Base-by-base conservation (phyloP, 2,888 invertebrate species). In the Anarsia innoxiella region DNA sequence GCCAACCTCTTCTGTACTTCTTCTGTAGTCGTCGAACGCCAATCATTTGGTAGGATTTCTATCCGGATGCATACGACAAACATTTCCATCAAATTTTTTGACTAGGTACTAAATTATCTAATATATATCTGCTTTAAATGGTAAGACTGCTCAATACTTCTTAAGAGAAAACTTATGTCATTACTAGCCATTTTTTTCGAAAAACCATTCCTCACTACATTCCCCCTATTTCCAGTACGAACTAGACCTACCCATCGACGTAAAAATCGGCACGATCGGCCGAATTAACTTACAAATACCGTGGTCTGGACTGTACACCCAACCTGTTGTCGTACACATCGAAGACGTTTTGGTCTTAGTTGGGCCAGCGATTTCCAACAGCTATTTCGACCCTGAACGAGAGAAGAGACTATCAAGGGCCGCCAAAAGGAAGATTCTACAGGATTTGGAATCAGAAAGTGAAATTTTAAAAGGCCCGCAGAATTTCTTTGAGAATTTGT, bases 201-300 rank as follows among this genome's bases (percentile, higher is more conserved):
- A n/a, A n/a, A n/a, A n/a, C n/a, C n/a, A n/a, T n/a, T n/a, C n/a
- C n/a, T n/a, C n/a, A n/a, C n/a, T n/a, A n/a, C n/a, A n/a, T n/a
- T n/a, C n/a, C n/a, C n/a, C n/a, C n/a, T n/a, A 3, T 49, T 88
- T 87, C 23, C 84, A 94, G 94, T 92, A 91, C 55, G 93, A 93
- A 68, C 79, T 94, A 23, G 90, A 93, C 56, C 77, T 94, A 31
- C 94, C 94, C 0, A 90, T 94, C 46, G 92, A 93, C 74, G 93
- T 94, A 9, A 92, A 92, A 73, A 90, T 91, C 37, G 94, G 94
- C 11, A 89, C 91, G 5, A 90, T 94, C 41, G 94, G 93, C 49
- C 90, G 90, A 72, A 86, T 92, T 49, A 87, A 86, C 55, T 75
- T 92, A 5, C 89, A 90, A 65, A 93, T 94, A 59, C 93, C 94